Conservation (phyloP, 37 sponge, comb jelly and placozoan genomes). For the Amphimedon queenslandica region DNA sequence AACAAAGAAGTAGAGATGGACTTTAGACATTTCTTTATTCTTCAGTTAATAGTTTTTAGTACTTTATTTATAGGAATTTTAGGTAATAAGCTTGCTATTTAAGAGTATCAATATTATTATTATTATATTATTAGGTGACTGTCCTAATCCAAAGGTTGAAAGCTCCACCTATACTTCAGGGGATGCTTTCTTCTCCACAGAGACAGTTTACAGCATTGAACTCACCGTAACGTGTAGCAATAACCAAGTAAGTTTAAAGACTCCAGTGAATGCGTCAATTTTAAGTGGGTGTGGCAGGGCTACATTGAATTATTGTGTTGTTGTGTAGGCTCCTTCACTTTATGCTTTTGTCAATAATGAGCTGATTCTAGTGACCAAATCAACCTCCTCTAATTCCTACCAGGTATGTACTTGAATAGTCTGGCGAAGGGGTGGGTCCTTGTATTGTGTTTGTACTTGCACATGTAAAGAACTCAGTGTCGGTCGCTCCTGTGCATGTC, state of each 20-base stretch:
- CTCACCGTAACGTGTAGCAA: constrained; percentile 41
- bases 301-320: not conserved
- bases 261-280: too few species aligned
- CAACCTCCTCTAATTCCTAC: constrained; percentile 34
- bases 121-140: constrained; percentile 14
- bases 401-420: too few species aligned
- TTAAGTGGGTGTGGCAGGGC: not conserved
- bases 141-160: constrained; percentile 40
- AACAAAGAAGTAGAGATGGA: not conserved
- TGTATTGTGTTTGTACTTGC: not conserved
- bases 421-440: too few species aligned
- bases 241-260: constrained; percentile 12
- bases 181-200: constrained; percentile 40
- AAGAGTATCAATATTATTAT: not conserved
- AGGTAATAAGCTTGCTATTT: not conserved
- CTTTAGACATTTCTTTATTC: not conserved
- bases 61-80: not conserved
- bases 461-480: too few species aligned
- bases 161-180: constrained; percentile 49
- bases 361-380: constrained; percentile 42
- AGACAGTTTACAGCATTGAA: constrained; percentile 53
- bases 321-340: constrained; percentile 8
- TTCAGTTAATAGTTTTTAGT: not conserved
- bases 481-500: too few species aligned
- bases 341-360: constrained; percentile 42